A percentile compares a stretch with the other conserved stretches of the same genome.
These are phyloP conservation scores for Drosophila virilis DNA, from an alignment of 1,140 invertebrate genomes.

Conservation along the genomic window DNA sequence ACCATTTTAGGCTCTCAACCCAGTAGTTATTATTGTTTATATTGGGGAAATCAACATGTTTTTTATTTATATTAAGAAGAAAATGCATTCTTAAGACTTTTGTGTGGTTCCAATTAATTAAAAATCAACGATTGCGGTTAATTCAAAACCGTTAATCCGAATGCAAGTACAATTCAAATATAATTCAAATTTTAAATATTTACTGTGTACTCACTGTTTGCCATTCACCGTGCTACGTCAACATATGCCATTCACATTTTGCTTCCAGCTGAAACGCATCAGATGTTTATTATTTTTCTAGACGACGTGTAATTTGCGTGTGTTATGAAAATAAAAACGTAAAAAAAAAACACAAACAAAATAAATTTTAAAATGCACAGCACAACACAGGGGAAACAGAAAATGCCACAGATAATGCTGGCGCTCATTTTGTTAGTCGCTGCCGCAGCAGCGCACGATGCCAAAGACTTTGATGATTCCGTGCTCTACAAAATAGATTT, in stretches of 20 bases:
- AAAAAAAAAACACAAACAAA: neutral
- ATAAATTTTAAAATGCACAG: slow-evolving; percentile 10
- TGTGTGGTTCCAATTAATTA: too few relatives aligned
- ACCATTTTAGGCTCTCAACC: too few relatives aligned
- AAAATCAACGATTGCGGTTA: too few relatives aligned
- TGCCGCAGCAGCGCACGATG: slow-evolving; percentile 84
- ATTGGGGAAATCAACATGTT: too few relatives aligned
- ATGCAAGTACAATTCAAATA: neutral
- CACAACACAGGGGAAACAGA: neutral
- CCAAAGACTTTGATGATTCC: slow-evolving; percentile 92
- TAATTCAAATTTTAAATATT: neutral
- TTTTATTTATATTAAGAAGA: too few relatives aligned
- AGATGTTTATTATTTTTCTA: slow-evolving; percentile 57
- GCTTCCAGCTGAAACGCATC: slow-evolving; percentile 8
- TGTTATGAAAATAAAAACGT: slow-evolving; percentile 44
- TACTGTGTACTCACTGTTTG: slow-evolving; percentile 11
- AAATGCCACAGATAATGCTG: slow-evolving; percentile 4
- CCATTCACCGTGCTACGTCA: slow-evolving; percentile 1
- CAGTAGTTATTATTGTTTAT: too few relatives aligned
- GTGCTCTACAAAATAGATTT: slow-evolving; percentile 93
- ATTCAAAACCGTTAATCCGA: neutral
- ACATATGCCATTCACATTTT: slow-evolving; percentile 27
- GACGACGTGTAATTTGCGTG: slow-evolving; percentile 60
- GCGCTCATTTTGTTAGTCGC: slow-evolving; percentile 35
- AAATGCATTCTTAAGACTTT: too few relatives aligned